A percentile compares a stretch with the other conserved stretches of the same genome.
phyloP scores from a whole-genome alignment of 2,113 vertebrate genomes.

The Zingel zingel region DNA sequence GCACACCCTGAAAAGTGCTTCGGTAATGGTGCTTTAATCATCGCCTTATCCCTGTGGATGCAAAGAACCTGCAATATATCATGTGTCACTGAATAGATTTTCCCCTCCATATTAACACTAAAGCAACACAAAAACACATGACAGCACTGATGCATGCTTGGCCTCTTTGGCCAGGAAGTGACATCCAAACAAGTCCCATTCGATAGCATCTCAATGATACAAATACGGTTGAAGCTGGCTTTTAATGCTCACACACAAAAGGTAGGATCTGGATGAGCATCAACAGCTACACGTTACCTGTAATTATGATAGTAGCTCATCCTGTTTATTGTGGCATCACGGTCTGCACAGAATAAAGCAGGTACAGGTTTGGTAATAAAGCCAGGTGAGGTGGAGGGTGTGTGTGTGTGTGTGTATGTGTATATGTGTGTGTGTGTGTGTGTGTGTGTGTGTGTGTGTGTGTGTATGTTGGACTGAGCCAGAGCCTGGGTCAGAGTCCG shows the following conservation, averaged over 20 bases:
- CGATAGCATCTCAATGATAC: conserved; percentile 20
- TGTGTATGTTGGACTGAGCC: conserved; percentile 20
- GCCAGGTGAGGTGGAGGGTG: conserved; percentile 3
- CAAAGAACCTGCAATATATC: conserved; percentile 17
- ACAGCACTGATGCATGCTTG: not conserved
- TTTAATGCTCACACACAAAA: not conserved
- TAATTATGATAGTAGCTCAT: not conserved
- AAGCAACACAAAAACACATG: not conserved
- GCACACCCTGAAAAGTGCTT: not conserved
- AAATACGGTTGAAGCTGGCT: conserved; percentile 6
- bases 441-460: conserved; percentile 3
- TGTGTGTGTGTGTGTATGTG: conserved; percentile 5
- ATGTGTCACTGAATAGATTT: not conserved
- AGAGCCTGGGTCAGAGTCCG: conserved; percentile 73
- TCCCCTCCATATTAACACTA: not conserved
- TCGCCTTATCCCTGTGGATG: conserved; percentile 26
- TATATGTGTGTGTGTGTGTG: not conserved
- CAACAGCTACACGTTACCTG: not conserved
- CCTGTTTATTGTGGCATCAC: conserved; percentile 4
- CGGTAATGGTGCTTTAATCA: not conserved
- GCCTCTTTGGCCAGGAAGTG: not conserved
- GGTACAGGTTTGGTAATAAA: conserved; percentile 6
- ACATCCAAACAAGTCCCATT: conserved; percentile 37
- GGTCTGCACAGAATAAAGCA: not conserved
- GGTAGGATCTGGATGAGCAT: not conserved